Evolutionary conservation across 2,797 vertebrate genomes (phyloP).

Genomic region (Pitangus sulphuratus): DNA sequence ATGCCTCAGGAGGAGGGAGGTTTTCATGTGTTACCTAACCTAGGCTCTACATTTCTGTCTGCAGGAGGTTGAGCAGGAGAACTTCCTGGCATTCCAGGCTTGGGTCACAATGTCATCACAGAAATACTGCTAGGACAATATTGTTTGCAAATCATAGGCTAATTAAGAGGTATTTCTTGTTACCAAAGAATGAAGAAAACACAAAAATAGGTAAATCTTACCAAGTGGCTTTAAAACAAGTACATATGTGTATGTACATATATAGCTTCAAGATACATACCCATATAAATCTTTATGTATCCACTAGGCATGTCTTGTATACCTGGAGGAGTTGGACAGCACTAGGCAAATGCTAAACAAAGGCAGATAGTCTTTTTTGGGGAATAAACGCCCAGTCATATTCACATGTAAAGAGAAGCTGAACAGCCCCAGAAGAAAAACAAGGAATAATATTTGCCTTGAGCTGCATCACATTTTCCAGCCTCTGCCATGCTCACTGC

Average conservation of each 20-base stretch:
- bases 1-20: not conserved
- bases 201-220: not conserved
- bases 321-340: not conserved
- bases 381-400: not conserved
- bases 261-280: not conserved
- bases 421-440: not conserved
- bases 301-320: not conserved
- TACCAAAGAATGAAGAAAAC: not conserved
- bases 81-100: not conserved
- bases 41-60: not conserved
- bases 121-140: not conserved
- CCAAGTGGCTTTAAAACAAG: not conserved
- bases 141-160: not conserved
- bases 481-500: not conserved
- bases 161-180: not conserved
- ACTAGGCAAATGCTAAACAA: not conserved
- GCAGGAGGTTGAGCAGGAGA: not conserved
- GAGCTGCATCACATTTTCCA: not conserved
- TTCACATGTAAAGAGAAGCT: not conserved
- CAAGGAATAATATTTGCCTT: not conserved
- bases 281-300: not conserved
- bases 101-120: not conserved
- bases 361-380: not conserved
- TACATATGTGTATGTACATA: not conserved
- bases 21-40: not conserved